These are phyloP conservation scores for Elgonia sp. DNA, from an alignment of 2,888 invertebrate species.

Conservation along the genomic window DNA sequence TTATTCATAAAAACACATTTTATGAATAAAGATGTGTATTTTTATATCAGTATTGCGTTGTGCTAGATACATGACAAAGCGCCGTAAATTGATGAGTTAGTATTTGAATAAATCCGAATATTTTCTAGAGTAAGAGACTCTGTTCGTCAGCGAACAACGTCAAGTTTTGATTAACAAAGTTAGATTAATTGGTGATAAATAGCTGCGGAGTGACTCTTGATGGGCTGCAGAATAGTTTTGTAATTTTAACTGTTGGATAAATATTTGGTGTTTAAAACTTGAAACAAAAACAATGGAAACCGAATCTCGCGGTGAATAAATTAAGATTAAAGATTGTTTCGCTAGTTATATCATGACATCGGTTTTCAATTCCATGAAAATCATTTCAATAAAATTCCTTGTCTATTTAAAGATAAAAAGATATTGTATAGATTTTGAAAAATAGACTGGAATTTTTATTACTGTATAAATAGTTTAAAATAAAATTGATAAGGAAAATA, in stretches of 20 bases:
- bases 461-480: background rate
- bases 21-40: too few relatives aligned
- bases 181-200: conserved; percentile 30
- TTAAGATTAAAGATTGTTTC: background rate
- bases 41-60: background rate
- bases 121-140: background rate
- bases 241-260: conserved; percentile 3
- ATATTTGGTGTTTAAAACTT: background rate
- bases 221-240: background rate
- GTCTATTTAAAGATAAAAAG: background rate
- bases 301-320: conserved; percentile 7
- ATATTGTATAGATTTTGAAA: too few relatives aligned
- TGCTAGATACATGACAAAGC: background rate
- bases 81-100: background rate
- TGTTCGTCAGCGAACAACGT: background rate
- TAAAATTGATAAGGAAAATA: background rate
- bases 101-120: background rate
- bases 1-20: too few relatives aligned
- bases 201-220: background rate
- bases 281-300: conserved; percentile 9
- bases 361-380: conserved; percentile 1
- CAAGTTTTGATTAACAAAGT: conserved; percentile 31
- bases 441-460: too few relatives aligned
- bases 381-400: background rate
- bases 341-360: conserved; percentile 2